Percentiles rank a stretch among this genome's conserved stretches.
phyloP scores from a whole-genome alignment of 1,140 invertebrate genomes.

The Acromyrmex echinatior region DNA sequence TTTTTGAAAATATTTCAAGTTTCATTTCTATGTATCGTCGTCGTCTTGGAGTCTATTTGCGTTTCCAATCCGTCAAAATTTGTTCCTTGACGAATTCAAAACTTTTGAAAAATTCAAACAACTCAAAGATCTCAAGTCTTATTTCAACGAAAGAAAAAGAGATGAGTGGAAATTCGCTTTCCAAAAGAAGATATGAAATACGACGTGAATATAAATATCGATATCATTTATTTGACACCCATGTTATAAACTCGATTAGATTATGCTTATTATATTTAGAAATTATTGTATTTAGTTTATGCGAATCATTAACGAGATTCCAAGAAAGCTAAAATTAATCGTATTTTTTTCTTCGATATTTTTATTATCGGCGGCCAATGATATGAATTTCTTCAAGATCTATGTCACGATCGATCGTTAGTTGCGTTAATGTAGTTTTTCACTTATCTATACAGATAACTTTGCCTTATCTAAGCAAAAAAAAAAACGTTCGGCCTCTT shows the following conservation, averaged over 20 bases:
- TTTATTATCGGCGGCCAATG: neutral
- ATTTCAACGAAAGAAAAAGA: neutral
- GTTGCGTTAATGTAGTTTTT: neutral
- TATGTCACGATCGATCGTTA: slow-evolving; percentile 11
- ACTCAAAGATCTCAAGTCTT: neutral
- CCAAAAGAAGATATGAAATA: neutral
- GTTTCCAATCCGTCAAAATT: neutral
- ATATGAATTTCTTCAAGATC: neutral
- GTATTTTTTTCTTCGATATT: slow-evolving; percentile 20
- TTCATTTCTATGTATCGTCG: neutral
- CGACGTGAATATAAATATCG: neutral
- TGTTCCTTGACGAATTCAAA: neutral
- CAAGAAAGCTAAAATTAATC: slow-evolving; percentile 21
- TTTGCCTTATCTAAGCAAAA: slow-evolving; percentile 36
- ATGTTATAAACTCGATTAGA: neutral
- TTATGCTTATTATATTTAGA: slow-evolving; percentile 22
- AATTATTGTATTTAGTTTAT: slow-evolving; percentile 8
- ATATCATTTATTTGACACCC: slow-evolving; percentile 7
- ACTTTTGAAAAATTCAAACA: neutral
- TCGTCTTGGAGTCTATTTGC: neutral
- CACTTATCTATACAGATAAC: neutral
- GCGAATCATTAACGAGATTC: slow-evolving; percentile 13
- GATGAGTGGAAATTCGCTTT: neutral
- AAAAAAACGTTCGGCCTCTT: neutral
- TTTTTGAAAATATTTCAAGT: neutral